Evolutionary conservation across 2,797 vertebrate species (phyloP).

Genomic region (Pseudochaenichthys georgianus): DNA sequence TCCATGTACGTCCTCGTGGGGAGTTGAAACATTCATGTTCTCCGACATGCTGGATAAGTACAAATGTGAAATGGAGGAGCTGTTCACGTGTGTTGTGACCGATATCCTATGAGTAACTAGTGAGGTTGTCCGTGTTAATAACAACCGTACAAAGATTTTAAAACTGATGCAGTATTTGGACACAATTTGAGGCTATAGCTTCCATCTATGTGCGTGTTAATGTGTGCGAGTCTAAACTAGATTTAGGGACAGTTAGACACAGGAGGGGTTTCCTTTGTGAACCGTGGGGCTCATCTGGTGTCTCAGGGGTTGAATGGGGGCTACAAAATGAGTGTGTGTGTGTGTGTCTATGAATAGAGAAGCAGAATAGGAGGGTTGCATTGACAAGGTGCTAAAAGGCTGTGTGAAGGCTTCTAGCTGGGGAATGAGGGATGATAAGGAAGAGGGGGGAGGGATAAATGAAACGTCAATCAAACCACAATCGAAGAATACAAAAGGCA

Average conservation of each 20-base stretch:
- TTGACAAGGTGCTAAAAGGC: slow-evolving; percentile 97
- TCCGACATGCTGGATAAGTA: not conserved
- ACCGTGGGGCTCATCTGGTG: slow-evolving; percentile 86
- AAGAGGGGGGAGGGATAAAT: slow-evolving; percentile 34
- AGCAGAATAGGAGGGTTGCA: slow-evolving; percentile 71
- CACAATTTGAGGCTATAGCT: not conserved
- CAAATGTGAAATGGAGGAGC: not conserved
- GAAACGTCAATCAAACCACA: slow-evolving; percentile 80
- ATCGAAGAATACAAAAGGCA: slow-evolving; percentile 58
- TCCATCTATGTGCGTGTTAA: not conserved
- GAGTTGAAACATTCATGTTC: not conserved
- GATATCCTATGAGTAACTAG: not conserved
- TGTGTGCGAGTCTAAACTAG: slow-evolving; percentile 81
- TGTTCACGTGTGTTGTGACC: not conserved
- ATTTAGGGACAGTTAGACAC: slow-evolving; percentile 80
- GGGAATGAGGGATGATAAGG: slow-evolving; percentile 75
- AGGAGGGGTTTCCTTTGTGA: slow-evolving; percentile 86
- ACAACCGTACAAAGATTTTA: not conserved
- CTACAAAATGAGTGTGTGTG: slow-evolving; percentile 64
- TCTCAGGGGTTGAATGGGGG: slow-evolving; percentile 87
- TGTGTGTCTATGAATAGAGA: slow-evolving; percentile 73
- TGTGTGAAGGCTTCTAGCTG: slow-evolving; percentile 86
- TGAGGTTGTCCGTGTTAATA: not conserved
- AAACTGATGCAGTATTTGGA: not conserved
- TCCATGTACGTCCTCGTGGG: not conserved